Conservation (phyloP, 1,140 invertebrate genomes). For the Sitobion miscanthi region DNA sequence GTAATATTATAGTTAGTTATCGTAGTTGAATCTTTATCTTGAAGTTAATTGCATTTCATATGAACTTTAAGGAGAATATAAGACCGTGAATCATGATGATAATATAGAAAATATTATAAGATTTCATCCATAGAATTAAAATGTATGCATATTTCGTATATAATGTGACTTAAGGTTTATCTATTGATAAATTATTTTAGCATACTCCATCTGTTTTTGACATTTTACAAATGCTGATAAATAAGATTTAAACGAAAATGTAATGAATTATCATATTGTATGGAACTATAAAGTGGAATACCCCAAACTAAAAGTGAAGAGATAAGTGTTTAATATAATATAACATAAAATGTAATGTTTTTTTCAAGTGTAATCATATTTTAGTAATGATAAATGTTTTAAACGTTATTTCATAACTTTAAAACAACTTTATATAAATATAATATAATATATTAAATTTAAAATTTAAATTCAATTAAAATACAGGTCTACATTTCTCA, state of each 20-base stretch:
- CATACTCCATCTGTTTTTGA: background rate
- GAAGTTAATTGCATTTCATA: too few relatives aligned
- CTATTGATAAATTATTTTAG: background rate
- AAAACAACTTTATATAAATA: background rate
- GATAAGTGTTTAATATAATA: background rate
- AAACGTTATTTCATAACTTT: background rate
- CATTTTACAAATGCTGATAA: background rate
- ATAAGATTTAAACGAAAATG: background rate
- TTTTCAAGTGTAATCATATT: too few relatives aligned
- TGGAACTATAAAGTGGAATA: background rate
- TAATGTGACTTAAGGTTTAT: too few relatives aligned
- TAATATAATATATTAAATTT: too few relatives aligned
- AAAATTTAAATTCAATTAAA: too few relatives aligned
- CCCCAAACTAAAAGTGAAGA: background rate
- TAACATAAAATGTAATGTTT: too few relatives aligned
- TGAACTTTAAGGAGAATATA: background rate
- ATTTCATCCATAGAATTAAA: background rate
- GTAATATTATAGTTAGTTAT: background rate
- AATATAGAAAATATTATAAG: background rate
- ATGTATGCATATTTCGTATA: background rate
- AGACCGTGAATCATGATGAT: background rate
- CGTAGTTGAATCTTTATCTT: background rate
- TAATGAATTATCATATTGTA: background rate
- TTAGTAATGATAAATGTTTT: background rate
- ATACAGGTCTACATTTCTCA: background rate